Conservation (phyloP, 2,888 invertebrate species). For the Anarsia innoxiella region DNA sequence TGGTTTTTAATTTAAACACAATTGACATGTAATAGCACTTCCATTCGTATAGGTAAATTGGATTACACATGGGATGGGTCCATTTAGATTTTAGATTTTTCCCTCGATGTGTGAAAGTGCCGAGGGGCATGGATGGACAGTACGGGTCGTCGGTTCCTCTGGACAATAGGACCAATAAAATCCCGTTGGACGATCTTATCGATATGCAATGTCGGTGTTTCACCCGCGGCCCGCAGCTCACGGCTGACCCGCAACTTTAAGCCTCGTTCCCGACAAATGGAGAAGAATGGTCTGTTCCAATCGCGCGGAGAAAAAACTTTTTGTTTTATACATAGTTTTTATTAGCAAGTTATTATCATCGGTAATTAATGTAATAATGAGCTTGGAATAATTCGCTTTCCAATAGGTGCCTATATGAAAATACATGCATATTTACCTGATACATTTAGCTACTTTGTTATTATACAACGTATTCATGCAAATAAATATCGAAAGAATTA, state of each 20-base stretch:
- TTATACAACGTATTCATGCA: too few species aligned
- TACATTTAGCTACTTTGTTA: too few species aligned
- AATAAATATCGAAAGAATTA: conserved; percentile 3
- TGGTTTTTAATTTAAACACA: neutral
- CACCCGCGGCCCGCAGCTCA: conserved; percentile 34
- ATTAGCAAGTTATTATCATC: too few species aligned
- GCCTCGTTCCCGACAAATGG: conserved; percentile 35
- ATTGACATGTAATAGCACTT: conserved; percentile 6
- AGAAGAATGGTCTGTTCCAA: too few species aligned
- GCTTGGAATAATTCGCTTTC: too few species aligned
- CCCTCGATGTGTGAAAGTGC: conserved; percentile 4
- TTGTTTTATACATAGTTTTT: too few species aligned
- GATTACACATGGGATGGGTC: conserved; percentile 5
- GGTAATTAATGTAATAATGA: too few species aligned
- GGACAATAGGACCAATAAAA: conserved; percentile 53
- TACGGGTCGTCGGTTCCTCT: conserved; percentile 4
- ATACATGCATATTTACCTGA: too few species aligned
- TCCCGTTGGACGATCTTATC: conserved; percentile 52
- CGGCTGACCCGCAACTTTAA: conserved; percentile 36
- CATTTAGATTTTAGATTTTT: conserved; percentile 16
- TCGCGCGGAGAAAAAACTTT: too few species aligned
- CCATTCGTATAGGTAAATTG: conserved; percentile 7
- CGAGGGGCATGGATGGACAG: conserved; percentile 3
- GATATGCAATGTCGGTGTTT: conserved; percentile 55
- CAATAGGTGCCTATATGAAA: too few species aligned